Evolutionary conservation across 2,113 vertebrate genomes (phyloP), one percentile per base, ranked within the genome.

Genomic region (Brachirus orientalis): DNA sequence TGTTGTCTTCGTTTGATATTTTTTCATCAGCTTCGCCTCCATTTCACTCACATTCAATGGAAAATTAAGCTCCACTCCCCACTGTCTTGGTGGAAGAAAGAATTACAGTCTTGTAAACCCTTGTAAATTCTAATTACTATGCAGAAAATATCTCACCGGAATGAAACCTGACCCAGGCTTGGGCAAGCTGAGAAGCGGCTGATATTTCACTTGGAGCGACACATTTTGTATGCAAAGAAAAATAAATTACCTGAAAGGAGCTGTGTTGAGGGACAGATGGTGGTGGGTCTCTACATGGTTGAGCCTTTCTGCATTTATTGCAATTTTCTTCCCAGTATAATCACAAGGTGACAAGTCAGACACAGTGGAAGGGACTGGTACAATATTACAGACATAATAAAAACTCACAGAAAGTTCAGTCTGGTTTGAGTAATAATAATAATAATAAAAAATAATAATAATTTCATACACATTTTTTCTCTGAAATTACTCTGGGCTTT

Each of bases 171-270:
- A 57, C 35, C n/a, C 19, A 59, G 52, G 43, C 37, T 19, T 41
- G 20, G 40, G 52, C 51, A 28, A 44, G 60, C 35, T 60, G 37
- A 72, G 64, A 85, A 61, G 62, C 14, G 46, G 43, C 63, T 38
- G 43, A 72, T 84, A 74, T 87, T 84, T 80, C 47, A 73, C 70
- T 81, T 10, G 52, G 45, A 85, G 75, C 16, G 35, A 56, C 45
- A 77, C 53, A 77, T 73, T 83, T 75, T 64, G 40, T 82, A 79
- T 86, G 85, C 85, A 88, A 86, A 82, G 66, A 82, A 86, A 83
- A 86, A 86, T 80, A 80, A 86, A 89, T 86, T 63, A 82, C 64
- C 48, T 75, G 68, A 81, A 76, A 81, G 50, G 28, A 80, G 67
- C 33, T 41, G 52, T n/a, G 51, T 20, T 56, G 53, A 56, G 35